Evolutionary conservation across 2,113 vertebrate genomes (phyloP), one percentile per base, ranked within the genome.

Genomic region (Zeus faber): DNA sequence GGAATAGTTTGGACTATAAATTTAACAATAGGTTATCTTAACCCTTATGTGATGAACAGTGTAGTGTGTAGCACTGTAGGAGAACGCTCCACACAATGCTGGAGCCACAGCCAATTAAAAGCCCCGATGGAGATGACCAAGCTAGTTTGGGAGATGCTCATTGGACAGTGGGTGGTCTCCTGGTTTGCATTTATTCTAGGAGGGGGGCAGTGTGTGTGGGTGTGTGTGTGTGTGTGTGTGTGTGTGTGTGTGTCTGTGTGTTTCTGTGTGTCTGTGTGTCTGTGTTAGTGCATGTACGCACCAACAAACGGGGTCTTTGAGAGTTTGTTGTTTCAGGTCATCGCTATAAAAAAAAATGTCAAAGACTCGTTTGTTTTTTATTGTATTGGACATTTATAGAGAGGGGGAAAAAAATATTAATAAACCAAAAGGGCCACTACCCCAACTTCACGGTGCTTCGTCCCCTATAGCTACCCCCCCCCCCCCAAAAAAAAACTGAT

Each of bases 21-120:
- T 80, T 71, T 61, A 79, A 77, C 74, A 84, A 83, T 67, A 73
- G 80, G 69, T 79, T 54, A 67, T 46, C 80, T 74, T 79, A 83
- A 87, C 80, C 79, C 77, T 62, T n/a, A 63, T 62, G 72, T 70
- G 58, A 83, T 72, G 65, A 77, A 77, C 63, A 57, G 54, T 64
- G 22, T 70, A 50, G 4, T 37, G 33, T 13, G 9, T 37, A 37
- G 11, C 4, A 4, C 33, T 37, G 33, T 65, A 54, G 74, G 74
- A 64, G 70, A 69, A 48, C 40, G 57, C 61, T 54, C 64, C 29
- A 37, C 69, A 80, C 62, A 67, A 11, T 43, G 56, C 44, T 69
- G 52, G 54, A 71, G 70, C 17, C 44, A 76, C 71, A 63, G 68
- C 71, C 74, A 74, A 87, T 87, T 79, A 85, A 70, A 82, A 67